These are phyloP conservation scores for Chelon labrosus DNA, from an alignment of 2,797 vertebrate genomes.

Conservation along the genomic window DNA sequence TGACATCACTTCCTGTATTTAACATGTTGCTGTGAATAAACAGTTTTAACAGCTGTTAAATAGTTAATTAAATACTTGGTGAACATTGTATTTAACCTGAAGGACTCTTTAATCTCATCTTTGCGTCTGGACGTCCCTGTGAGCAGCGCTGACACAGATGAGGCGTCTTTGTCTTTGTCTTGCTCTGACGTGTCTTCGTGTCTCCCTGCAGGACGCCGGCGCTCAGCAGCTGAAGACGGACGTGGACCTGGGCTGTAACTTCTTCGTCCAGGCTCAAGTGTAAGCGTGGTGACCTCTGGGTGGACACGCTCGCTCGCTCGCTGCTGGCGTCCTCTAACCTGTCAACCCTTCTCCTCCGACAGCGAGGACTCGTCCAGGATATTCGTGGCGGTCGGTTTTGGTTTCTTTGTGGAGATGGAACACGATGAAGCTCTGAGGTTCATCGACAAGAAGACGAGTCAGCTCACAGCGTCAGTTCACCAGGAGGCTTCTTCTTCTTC, in stretches of 20 bases:
- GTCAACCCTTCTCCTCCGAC: conserved; percentile 2
- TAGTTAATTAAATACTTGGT: too few relatives aligned
- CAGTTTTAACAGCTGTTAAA: too few relatives aligned
- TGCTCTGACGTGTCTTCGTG: not conserved
- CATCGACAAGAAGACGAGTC: conserved; percentile 90
- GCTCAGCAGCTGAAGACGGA: conserved; percentile 86
- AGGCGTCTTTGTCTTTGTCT: too few relatives aligned
- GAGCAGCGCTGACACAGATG: too few relatives aligned
- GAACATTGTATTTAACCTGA: too few relatives aligned
- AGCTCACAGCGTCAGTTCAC: conserved; percentile 87
- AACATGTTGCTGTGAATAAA: too few relatives aligned
- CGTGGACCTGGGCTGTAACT: conserved; percentile 92
- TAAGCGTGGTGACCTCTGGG: conserved; percentile 82
- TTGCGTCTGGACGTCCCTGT: too few relatives aligned
- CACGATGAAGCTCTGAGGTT: conserved; percentile 89
- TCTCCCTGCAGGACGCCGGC: conserved; percentile 79
- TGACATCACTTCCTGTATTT: too few relatives aligned
- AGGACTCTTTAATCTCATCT: too few relatives aligned
- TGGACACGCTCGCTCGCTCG: too few relatives aligned
- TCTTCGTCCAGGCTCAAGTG: conserved; percentile 92
- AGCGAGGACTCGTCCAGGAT: conserved; percentile 90
- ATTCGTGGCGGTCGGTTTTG: conserved; percentile 89
- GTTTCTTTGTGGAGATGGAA: conserved; percentile 92
- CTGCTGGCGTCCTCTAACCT: too few relatives aligned
- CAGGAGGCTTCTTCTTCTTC: too few relatives aligned